A percentile compares a stretch with the other conserved stretches of the same genome.
Conservation (phyloP, 2,888 invertebrate genomes). For the Pristionchus maxplancki region DNA sequence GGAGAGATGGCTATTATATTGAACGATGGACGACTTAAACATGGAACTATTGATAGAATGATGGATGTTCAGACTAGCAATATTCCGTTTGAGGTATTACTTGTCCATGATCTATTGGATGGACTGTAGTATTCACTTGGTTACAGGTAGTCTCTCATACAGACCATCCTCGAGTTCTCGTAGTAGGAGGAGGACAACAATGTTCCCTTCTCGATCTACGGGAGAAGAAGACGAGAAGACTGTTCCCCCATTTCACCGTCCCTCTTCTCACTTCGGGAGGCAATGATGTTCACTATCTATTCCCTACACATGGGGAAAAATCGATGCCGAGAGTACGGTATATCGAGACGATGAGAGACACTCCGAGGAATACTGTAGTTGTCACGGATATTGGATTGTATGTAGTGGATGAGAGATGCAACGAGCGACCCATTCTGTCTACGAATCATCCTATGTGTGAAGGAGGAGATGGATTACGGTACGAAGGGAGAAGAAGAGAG, state of each 20-base stretch:
- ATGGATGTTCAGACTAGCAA: slow-evolving; percentile 52
- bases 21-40: slow-evolving; percentile 55
- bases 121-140: background rate
- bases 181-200: slow-evolving; percentile 35
- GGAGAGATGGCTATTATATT: slow-evolving; percentile 56
- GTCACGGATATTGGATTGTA: slow-evolving; percentile 57
- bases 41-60: slow-evolving; percentile 34
- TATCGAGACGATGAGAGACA: slow-evolving; percentile 22
- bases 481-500: background rate
- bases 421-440: slow-evolving; percentile 53
- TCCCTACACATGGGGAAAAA: background rate
- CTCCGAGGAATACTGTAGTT: slow-evolving; percentile 33
- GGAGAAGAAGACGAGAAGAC: slow-evolving; percentile 17
- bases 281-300: background rate
- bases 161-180: slow-evolving; percentile 56
- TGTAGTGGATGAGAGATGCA: slow-evolving; percentile 62
- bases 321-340: background rate
- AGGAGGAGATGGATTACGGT: slow-evolving; percentile 52
- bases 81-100: background rate
- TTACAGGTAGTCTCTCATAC: slow-evolving; percentile 52
- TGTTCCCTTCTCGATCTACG: slow-evolving; percentile 52
- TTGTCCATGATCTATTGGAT: background rate
- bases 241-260: slow-evolving; percentile 5
- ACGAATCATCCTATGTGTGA: slow-evolving; percentile 55
- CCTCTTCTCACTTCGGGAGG: background rate